A percentile compares a stretch with the other conserved stretches of the same genome.
phyloP scores from a whole-genome alignment of 1,140 invertebrate species.

The Dendrolimus punctatus region DNA sequence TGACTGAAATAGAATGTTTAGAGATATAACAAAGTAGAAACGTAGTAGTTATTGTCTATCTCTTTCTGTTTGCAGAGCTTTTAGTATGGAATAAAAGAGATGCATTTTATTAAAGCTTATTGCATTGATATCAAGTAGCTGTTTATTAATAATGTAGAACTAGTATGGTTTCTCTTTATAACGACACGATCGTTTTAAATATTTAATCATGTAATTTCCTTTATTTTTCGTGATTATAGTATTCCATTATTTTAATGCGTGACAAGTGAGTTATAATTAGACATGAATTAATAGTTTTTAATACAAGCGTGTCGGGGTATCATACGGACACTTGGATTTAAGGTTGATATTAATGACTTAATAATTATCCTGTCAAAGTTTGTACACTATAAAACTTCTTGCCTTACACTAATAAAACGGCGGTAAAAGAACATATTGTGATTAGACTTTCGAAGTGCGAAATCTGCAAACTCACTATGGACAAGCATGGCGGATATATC shows the following conservation, averaged over 20 bases:
- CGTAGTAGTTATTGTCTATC: conserved; percentile 19
- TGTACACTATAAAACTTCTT: too few relatives aligned
- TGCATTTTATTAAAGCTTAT: conserved; percentile 23
- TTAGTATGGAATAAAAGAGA: conserved; percentile 32
- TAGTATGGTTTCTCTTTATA: conserved; percentile 59
- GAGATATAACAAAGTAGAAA: conserved; percentile 9
- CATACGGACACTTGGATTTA: conserved; percentile 16
- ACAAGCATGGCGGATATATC: too few relatives aligned
- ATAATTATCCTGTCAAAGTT: not conserved
- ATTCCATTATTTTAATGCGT: conserved; percentile 41
- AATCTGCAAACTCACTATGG: too few relatives aligned
- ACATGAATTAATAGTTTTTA: conserved; percentile 35
- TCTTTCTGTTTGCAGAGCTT: conserved; percentile 28
- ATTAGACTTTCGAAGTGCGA: too few relatives aligned
- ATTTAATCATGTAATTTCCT: conserved; percentile 66
- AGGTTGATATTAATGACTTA: conserved; percentile 4
- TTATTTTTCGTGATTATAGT: conserved; percentile 45
- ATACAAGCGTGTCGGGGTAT: conserved; percentile 12
- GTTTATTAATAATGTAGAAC: conserved; percentile 62
- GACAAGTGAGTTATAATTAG: conserved; percentile 41
- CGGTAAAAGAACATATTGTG: too few relatives aligned
- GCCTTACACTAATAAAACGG: too few relatives aligned
- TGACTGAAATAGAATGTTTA: conserved; percentile 38
- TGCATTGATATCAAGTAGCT: conserved; percentile 55
- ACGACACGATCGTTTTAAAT: conserved; percentile 60